These are phyloP conservation scores for Chloropsis hardwickii DNA, from an alignment of 2,113 vertebrate genomes.

Conservation along the genomic window DNA sequence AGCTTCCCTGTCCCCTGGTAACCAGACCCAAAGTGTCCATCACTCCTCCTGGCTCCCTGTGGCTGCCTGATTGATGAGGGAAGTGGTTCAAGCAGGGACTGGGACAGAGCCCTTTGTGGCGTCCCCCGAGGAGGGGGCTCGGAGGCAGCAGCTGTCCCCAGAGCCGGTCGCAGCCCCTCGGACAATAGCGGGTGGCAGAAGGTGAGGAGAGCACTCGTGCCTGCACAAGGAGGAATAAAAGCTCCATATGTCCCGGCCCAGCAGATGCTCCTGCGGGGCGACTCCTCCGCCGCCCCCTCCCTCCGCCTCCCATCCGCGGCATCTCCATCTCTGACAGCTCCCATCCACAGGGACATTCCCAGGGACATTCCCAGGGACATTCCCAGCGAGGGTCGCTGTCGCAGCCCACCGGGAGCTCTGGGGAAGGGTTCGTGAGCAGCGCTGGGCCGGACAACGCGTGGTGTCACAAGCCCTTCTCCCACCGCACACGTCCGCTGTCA, in stretches of 20 bases:
- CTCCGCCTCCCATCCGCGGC: background rate
- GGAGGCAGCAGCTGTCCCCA: conserved; percentile 54
- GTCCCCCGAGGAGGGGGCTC: background rate
- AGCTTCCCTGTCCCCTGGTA: background rate
- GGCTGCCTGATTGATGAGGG: background rate
- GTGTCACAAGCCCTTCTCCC: background rate
- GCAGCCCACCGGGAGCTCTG: background rate
- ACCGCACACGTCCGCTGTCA: background rate
- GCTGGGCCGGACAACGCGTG: rapidly evolving
- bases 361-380: background rate
- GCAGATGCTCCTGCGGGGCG: conserved; percentile 71
- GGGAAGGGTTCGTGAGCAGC: too few species aligned
- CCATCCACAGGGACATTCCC: conserved; percentile 15
- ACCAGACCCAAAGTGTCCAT: background rate
- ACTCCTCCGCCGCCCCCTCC: background rate
- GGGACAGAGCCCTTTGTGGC: background rate
- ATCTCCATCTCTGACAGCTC: conserved; percentile 19
- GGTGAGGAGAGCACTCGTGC: conserved; percentile 61
- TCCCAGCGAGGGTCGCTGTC: background rate
- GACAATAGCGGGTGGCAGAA: conserved; percentile 58
- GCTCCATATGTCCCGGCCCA: conserved; percentile 74
- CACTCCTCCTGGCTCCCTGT: background rate
- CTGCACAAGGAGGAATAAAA: conserved; percentile 62
- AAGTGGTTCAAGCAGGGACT: background rate
- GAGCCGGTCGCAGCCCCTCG: background rate